phyloP scores from a whole-genome alignment of 1,140 invertebrate genomes.

The Papilio polyxenes region DNA sequence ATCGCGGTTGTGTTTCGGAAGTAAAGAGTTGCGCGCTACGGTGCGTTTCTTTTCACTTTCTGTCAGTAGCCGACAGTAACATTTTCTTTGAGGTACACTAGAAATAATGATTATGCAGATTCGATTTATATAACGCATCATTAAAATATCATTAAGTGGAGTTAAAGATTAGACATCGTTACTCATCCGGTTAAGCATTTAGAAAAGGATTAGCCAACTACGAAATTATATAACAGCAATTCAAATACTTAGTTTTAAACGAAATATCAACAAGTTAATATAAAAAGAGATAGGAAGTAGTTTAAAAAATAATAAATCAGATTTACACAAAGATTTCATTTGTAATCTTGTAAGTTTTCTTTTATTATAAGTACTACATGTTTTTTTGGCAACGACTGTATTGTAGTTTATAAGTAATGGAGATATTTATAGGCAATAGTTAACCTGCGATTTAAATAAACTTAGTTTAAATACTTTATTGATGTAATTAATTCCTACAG shows the following conservation, averaged over 20 bases:
- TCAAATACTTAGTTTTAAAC: neutral
- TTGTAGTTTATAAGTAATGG: too few species aligned
- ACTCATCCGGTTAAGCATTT: conserved; percentile 16
- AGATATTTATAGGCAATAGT: neutral
- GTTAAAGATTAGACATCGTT: conserved; percentile 30
- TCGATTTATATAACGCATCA: conserved; percentile 27
- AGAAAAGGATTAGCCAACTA: neutral
- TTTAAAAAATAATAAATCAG: too few species aligned
- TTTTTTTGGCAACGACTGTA: too few species aligned
- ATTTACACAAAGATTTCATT: too few species aligned
- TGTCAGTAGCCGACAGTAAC: conserved; percentile 39
- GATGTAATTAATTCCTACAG: neutral
- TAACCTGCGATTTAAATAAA: neutral
- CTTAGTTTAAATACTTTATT: neutral
- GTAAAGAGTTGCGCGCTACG: conserved; percentile 54
- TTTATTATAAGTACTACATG: too few species aligned
- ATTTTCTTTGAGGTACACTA: conserved; percentile 34
- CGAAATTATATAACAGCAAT: neutral
- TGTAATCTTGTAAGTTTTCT: too few species aligned
- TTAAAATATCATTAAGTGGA: conserved; percentile 27
- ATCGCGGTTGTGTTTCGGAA: conserved; percentile 69
- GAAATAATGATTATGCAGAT: conserved; percentile 34
- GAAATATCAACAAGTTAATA: neutral
- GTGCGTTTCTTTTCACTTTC: conserved; percentile 71
- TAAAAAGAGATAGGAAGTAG: neutral